Evolutionary conservation across 2,888 invertebrate genomes (phyloP), one percentile per base, ranked within the genome.

Genomic region (Leptopilina syphax): DNA sequence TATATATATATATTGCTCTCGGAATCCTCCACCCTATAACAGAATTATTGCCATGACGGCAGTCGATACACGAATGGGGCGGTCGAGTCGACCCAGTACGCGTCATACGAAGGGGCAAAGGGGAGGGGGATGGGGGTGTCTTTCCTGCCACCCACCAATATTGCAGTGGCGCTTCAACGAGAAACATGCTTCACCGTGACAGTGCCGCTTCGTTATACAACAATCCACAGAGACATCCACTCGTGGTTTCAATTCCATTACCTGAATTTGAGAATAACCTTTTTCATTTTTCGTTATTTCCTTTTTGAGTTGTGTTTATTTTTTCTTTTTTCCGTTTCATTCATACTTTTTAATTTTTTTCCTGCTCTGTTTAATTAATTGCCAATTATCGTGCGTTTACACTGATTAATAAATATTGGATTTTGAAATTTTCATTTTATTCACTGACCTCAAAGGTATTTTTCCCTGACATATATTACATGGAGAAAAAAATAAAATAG

Each of bases 41-140:
- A 87, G 84, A 88, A 84, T 88, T 89, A 89, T 87, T 84, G 85
- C 84, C 82, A 70, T 77, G 82, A 80, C 79, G 79, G 77, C 63
- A 86, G 84, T 85, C 87, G 88, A 88, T 88, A 88, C 87, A 87
- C 84, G 87, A 82, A 86, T 88, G 79, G 84, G 85, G 85, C 84
- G 86, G 86, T 84, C 83, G 85, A 84, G 77, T 79, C 82, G 81
- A 83, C 82, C 81, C 60, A 84, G 80, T 83, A 81, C 83, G 83
- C 84, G 83, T 83, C 84, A 83, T 82, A 83, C 81, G 80, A 44
- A 44, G 44, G 44, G 44, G 44, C 54, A 9, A 10, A 10, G 50
- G 10, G 50, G 50, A 10, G 10, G 50, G 12, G 12, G 50, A 10
- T 8, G 50, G 50, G 57, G 73, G 73, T 60, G 73, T 73, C 57